Conservation (phyloP, 2,113 vertebrate genomes). For the Bothrops jararaca region DNA sequence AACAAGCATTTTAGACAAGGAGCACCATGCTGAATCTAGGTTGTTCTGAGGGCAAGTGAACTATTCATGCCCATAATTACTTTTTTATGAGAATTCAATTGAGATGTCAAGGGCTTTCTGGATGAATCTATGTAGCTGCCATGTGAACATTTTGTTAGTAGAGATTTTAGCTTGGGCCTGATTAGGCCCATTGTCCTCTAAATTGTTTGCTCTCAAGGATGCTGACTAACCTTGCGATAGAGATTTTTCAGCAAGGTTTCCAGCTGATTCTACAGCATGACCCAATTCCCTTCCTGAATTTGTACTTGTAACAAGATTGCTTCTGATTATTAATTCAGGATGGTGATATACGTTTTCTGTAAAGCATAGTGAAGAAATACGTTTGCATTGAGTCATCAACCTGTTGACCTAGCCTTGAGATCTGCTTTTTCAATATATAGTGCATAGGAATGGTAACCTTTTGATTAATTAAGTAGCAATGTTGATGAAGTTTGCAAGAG, state of each 20-base stretch:
- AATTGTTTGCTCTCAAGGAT: constrained; percentile 13
- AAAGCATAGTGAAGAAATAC: not conserved
- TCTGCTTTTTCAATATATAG: not conserved
- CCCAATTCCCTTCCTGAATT: not conserved
- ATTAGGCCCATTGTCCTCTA: constrained; percentile 25
- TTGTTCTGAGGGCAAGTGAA: not conserved
- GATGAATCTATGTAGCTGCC: not conserved
- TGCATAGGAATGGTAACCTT: not conserved
- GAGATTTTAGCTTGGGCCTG: constrained; percentile 1
- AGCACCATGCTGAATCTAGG: not conserved
- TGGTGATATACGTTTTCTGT: not conserved
- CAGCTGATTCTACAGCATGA: not conserved
- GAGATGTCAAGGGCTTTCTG: constrained; percentile 11
- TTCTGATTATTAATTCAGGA: not conserved
- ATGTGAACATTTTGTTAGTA: not conserved
- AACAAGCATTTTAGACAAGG: not conserved
- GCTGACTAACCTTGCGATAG: not conserved
- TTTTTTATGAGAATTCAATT: not conserved
- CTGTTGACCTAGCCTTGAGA: not conserved
- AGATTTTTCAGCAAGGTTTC: not conserved
- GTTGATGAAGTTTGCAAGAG: not conserved
- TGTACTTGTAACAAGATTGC: not conserved
- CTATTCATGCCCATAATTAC: not conserved
- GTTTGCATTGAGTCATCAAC: not conserved
- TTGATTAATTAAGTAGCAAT: not conserved